A percentile compares a stretch with the other conserved stretches of the same genome.
Evolutionary conservation across 2,797 vertebrate genomes (phyloP).

Genomic region (Pseudochirops cupreus): DNA sequence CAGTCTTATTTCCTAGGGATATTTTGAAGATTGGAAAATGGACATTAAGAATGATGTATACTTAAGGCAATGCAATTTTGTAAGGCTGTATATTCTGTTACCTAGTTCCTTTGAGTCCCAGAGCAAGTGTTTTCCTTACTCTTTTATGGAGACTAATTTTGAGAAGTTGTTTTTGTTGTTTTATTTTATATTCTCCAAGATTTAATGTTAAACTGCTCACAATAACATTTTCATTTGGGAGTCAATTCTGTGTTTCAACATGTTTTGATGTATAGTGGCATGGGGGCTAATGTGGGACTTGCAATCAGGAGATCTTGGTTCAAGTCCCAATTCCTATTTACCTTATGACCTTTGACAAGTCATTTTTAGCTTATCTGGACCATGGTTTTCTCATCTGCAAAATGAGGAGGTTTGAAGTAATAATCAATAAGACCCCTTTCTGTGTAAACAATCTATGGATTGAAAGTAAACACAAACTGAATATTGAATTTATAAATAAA

Average conservation of each 20-base stretch:
- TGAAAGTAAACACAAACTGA: background rate
- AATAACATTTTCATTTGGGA: background rate
- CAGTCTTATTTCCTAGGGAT: slow-evolving; percentile 5
- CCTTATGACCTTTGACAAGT: background rate
- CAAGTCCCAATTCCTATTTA: background rate
- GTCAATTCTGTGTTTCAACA: background rate
- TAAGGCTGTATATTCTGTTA: background rate
- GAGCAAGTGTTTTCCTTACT: background rate
- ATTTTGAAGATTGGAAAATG: background rate
- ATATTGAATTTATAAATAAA: background rate
- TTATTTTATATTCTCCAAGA: background rate
- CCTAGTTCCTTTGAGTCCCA: background rate
- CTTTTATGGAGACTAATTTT: background rate
- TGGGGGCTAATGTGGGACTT: background rate
- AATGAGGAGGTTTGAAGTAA: background rate
- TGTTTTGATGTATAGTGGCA: background rate
- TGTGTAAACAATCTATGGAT: background rate
- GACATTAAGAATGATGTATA: background rate
- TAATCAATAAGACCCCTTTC: background rate
- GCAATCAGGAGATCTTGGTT: background rate
- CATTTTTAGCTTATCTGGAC: background rate
- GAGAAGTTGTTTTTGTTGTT: background rate
- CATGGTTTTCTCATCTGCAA: background rate
- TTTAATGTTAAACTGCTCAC: background rate
- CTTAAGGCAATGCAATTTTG: background rate